These are phyloP conservation scores for Pygoscelis adeliae DNA, from an alignment of 2,113 vertebrate genomes.

Conservation along the genomic window DNA sequence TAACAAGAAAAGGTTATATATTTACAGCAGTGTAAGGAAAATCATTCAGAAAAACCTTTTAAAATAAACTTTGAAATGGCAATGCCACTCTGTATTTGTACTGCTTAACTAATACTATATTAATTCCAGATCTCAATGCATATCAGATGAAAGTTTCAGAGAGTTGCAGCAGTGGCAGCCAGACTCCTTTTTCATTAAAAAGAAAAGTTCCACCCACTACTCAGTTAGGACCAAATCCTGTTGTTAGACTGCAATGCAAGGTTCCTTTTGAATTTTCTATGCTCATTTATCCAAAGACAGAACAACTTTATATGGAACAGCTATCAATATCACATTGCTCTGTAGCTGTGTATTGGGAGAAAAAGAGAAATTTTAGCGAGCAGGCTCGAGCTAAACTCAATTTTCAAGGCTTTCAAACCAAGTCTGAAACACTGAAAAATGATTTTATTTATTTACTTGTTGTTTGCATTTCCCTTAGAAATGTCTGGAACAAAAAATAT, in stretches of 20 bases:
- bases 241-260: neutral
- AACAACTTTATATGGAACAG: neutral
- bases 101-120: neutral
- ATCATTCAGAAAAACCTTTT: neutral
- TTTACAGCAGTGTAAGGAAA: neutral
- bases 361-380: neutral
- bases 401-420: constrained; percentile 22
- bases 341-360: neutral
- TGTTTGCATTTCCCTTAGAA: constrained; percentile 15
- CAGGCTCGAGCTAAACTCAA: neutral
- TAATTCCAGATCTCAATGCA: constrained; percentile 1
- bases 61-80: neutral
- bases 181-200: neutral
- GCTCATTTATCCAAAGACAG: neutral
- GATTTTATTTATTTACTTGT: neutral
- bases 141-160: neutral
- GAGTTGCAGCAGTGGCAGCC: neutral
- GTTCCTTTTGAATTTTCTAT: constrained; percentile 15
- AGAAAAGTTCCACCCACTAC: neutral
- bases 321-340: neutral
- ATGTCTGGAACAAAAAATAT: constrained; percentile 20
- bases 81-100: neutral
- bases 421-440: neutral
- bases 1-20: neutral
- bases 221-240: neutral